Evolutionary conservation across 2,888 invertebrate species (phyloP), one percentile per base, ranked within the genome.

Genomic region (Drosophila anomalata): DNA sequence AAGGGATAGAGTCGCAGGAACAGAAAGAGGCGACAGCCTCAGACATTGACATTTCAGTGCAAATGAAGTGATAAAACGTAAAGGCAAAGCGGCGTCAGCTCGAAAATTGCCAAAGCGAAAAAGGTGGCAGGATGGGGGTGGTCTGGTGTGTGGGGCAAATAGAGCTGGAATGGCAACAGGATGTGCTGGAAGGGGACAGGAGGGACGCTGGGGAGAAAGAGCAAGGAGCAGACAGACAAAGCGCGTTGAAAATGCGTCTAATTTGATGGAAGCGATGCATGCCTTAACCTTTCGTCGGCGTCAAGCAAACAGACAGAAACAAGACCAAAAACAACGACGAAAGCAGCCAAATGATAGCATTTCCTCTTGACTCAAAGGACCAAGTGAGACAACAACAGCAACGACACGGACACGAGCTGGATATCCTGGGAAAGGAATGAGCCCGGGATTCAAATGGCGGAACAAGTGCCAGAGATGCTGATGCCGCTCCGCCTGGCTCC

Each of bases 61-160:
- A 81, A 82, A 82, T 87, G 77, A 87, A 81, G 87, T 82, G 82
- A 87, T 87, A 81, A 81, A 85, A 76, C 57, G 68, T 57, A 61
- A 63, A 60, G 67, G 74, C 71, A 72, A 76, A 66, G 33, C 70
- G 57, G 58, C 56, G 57, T 61, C 68, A 69, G 61, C 75, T 70
- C 55, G 54, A 69, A 58, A 68, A 62, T 67, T 73, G 73, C 67
- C 59, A 60, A 57, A 52, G 61, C 51, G 50, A 42, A 55, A 31
- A 41, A 29, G 52, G 54, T 46, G 33, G 26, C 44, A 31, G 20
- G 3, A 29, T 14, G 24, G 39, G 29, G 42, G n/a, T 22, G 17
- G 22, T 3, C 22, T 24, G 22, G 22, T 24, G 22, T 24, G 22
- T 24, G 22, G 22, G 3, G 11, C 26, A 31, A 14, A 36, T 2